These are phyloP conservation scores for Thereva unica DNA, from an alignment of 2,888 invertebrate species.

Conservation along the genomic window DNA sequence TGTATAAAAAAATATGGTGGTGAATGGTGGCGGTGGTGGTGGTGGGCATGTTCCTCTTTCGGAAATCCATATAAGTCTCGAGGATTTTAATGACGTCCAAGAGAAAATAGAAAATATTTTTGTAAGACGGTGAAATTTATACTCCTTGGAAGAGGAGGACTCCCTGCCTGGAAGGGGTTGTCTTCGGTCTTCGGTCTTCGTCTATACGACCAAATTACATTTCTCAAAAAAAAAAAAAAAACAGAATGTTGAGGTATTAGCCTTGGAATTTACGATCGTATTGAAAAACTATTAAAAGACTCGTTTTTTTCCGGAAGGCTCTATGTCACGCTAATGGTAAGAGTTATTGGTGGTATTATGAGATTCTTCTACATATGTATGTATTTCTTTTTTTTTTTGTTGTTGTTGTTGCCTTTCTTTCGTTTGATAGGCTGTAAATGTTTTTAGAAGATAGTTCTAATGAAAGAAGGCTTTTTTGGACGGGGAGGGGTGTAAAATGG, in stretches of 20 bases:
- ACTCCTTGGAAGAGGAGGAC: constrained; percentile 3
- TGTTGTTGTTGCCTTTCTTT: too few relatives aligned
- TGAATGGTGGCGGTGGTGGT: background rate
- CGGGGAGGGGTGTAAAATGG: background rate
- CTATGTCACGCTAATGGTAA: constrained; percentile 21
- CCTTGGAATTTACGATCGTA: constrained; percentile 16
- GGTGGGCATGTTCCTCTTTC: too few relatives aligned
- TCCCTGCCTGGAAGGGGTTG: constrained; percentile 12
- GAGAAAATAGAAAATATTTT: background rate
- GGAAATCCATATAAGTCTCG: too few relatives aligned
- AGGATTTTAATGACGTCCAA: constrained; percentile 19
- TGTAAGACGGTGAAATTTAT: constrained; percentile 25
- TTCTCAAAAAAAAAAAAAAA: background rate
- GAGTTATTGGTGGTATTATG: constrained; percentile 28
- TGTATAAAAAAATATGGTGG: background rate
- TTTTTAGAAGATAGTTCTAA: too few relatives aligned
- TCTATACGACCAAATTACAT: constrained; percentile 20
- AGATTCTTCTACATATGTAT: constrained; percentile 8
- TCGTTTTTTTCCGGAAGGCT: constrained; percentile 18
- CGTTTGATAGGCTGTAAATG: too few relatives aligned
- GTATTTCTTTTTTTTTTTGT: background rate
- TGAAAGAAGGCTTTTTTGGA: too few relatives aligned
- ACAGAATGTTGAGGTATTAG: constrained; percentile 32
- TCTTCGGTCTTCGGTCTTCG: too few relatives aligned
- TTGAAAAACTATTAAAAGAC: constrained; percentile 32